phyloP scores from a whole-genome alignment of 2,797 vertebrate species.

The Enteromius mattozi region DNA sequence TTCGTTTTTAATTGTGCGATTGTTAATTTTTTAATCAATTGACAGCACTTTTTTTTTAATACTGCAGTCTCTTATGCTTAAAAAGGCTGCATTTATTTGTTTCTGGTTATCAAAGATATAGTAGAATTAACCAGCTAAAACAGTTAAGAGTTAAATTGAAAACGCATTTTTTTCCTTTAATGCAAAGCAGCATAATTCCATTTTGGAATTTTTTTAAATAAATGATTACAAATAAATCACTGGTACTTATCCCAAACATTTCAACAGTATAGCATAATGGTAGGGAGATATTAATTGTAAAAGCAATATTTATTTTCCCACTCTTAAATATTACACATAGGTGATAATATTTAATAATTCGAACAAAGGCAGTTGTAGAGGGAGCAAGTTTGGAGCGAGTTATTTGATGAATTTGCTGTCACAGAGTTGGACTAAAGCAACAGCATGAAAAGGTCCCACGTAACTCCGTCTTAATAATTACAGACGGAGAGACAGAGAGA shows the following conservation, averaged over 20 bases:
- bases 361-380: not conserved
- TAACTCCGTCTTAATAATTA: slow-evolving; percentile 50
- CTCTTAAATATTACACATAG: slow-evolving; percentile 5
- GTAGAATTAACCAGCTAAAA: not conserved
- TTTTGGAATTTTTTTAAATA: not conserved
- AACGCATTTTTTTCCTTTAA: not conserved
- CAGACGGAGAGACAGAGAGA: slow-evolving; percentile 37
- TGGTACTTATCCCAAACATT: not conserved
- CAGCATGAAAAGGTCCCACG: slow-evolving; percentile 45
- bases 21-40: too few relatives aligned
- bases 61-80: not conserved
- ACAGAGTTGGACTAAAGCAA: slow-evolving; percentile 40
- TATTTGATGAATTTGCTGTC: slow-evolving; percentile 37
- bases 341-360: slow-evolving; percentile 12
- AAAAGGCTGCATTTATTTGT: not conserved
- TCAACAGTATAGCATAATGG: not conserved
- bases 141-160: not conserved
- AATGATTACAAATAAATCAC: not conserved
- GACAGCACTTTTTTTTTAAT: not conserved
- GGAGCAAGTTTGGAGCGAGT: slow-evolving; percentile 2
- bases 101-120: not conserved
- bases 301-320: not conserved
- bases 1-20: too few relatives aligned
- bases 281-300: not conserved
- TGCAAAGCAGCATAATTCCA: not conserved